These are phyloP conservation scores for Calyptommatus sinebrachiatus DNA, from an alignment of 2,113 vertebrate genomes.

Conservation along the genomic window DNA sequence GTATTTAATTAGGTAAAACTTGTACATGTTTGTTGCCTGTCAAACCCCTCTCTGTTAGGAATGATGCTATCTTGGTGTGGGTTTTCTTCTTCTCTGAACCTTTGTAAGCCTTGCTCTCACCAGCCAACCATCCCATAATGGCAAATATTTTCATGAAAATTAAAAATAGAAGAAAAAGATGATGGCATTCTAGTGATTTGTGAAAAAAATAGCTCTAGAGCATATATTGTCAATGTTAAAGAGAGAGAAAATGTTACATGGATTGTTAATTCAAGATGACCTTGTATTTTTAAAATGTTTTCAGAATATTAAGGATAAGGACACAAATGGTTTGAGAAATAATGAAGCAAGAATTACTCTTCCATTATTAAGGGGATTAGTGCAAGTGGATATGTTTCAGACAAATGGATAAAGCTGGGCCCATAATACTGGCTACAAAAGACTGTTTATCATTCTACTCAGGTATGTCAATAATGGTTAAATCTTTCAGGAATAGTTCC, in stretches of 20 bases:
- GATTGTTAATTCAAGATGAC: not conserved
- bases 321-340: not conserved
- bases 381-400: constrained; percentile 21
- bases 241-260: not conserved
- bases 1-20: too few species aligned
- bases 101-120: too few species aligned
- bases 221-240: not conserved
- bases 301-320: not conserved
- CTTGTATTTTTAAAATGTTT: not conserved
- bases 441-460: not conserved
- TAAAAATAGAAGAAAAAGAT: not conserved
- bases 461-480: not conserved
- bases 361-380: constrained; percentile 4
- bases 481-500: constrained; percentile 7
- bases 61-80: too few species aligned
- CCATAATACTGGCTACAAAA: not conserved
- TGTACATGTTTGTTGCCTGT: too few species aligned
- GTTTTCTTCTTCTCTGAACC: too few species aligned
- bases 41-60: too few species aligned
- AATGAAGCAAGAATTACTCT: constrained; percentile 5
- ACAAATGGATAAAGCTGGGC: constrained; percentile 12
- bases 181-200: not conserved
- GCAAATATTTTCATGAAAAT: not conserved
- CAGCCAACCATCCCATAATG: not conserved
- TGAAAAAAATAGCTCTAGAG: not conserved